Evolutionary conservation across 1,140 invertebrate genomes (phyloP).

Genomic region (Antheraea pernyi): DNA sequence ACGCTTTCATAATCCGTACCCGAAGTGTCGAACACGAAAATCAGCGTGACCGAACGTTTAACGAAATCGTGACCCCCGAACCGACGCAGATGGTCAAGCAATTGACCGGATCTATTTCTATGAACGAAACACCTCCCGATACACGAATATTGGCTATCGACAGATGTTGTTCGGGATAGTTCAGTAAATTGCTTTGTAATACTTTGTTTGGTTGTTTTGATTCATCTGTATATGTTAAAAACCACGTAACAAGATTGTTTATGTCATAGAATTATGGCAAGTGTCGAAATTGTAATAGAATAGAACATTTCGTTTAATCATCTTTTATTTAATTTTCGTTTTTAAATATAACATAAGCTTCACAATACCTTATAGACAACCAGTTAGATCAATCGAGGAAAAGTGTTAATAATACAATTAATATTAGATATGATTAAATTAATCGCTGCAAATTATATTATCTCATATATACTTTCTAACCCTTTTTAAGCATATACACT

Average conservation of each 20-base stretch:
- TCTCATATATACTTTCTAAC: too few relatives aligned
- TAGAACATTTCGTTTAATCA: too few relatives aligned
- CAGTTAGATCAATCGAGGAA: too few relatives aligned
- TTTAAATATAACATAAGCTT: too few relatives aligned
- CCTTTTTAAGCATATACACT: too few relatives aligned
- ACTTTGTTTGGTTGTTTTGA: conserved; percentile 7
- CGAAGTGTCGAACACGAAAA: conserved; percentile 25
- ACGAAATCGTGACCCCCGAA: conserved; percentile 26
- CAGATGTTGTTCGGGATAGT: conserved; percentile 44
- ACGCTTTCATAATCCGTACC: conserved; percentile 3
- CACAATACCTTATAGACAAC: too few relatives aligned
- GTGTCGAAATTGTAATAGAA: not conserved
- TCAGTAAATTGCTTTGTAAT: conserved; percentile 9
- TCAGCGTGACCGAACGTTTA: conserved; percentile 40
- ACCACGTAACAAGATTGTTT: not conserved
- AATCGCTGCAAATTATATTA: too few relatives aligned
- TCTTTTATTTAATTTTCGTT: too few relatives aligned
- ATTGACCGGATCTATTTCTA: conserved; percentile 47
- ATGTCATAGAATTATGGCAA: not conserved
- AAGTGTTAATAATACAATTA: too few relatives aligned
- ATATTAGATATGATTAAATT: too few relatives aligned
- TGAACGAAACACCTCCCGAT: conserved; percentile 50
- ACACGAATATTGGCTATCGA: conserved; percentile 36
- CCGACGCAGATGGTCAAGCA: conserved; percentile 53
- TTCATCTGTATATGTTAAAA: not conserved